These are phyloP conservation scores for Podarcis lilfordi DNA, from an alignment of 2,797 vertebrate genomes.

Conservation along the genomic window DNA sequence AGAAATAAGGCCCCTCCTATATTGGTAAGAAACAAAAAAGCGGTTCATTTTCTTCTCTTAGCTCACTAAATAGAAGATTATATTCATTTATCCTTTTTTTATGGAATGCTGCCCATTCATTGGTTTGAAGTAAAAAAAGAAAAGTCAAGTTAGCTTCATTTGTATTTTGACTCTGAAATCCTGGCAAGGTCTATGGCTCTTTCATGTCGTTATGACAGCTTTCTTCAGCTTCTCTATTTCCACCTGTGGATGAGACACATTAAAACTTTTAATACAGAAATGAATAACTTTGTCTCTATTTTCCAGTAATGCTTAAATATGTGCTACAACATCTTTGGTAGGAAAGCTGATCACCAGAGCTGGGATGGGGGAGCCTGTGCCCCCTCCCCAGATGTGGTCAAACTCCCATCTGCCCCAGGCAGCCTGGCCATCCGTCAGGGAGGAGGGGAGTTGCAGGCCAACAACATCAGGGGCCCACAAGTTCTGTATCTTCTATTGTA, in stretches of 20 bases:
- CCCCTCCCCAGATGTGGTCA: neutral
- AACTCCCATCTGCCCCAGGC: neutral
- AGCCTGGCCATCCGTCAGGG: neutral
- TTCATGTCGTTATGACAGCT: slow-evolving; percentile 86
- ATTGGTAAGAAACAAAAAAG: slow-evolving; percentile 85
- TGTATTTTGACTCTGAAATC: slow-evolving; percentile 57
- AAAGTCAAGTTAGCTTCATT: slow-evolving; percentile 63
- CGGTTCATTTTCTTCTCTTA: slow-evolving; percentile 79
- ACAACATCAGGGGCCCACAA: too few relatives aligned
- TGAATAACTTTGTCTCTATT: neutral
- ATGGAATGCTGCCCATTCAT: slow-evolving; percentile 74
- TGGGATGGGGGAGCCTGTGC: neutral
- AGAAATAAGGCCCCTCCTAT: slow-evolving; percentile 94
- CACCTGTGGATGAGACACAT: slow-evolving; percentile 75
- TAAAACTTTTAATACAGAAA: slow-evolving; percentile 15
- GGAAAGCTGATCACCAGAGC: neutral
- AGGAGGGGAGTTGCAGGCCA: too few relatives aligned
- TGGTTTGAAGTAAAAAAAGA: slow-evolving; percentile 60
- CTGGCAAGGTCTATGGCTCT: slow-evolving; percentile 38
- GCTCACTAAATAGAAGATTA: slow-evolving; percentile 76
- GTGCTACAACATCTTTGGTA: neutral
- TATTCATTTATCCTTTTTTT: slow-evolving; percentile 77
- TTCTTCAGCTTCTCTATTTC: slow-evolving; percentile 95
- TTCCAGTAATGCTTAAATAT: neutral
- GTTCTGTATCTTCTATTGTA: too few relatives aligned